Conservation (phyloP, 2,113 vertebrate species). For the Hemiscyllium ocellatum region DNA sequence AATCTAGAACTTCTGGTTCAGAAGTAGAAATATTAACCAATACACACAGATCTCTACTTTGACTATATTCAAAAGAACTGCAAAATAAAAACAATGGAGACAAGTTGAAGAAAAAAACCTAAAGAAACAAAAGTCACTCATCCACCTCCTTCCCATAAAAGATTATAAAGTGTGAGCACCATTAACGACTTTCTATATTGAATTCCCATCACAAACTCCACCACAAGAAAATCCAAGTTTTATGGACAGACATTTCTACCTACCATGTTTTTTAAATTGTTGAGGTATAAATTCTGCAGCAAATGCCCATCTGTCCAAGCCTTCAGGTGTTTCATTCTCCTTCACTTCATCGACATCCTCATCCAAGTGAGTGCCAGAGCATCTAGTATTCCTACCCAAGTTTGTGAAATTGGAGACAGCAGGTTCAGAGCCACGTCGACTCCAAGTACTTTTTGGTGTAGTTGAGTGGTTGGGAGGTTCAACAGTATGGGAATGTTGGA, state of each 20-base stretch:
- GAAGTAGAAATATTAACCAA: too few relatives aligned
- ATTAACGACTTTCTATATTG: not conserved
- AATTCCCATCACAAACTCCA: not conserved
- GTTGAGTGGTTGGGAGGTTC: not conserved
- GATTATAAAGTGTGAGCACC: not conserved
- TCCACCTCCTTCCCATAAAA: not conserved
- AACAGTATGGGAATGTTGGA: too few relatives aligned
- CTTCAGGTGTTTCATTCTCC: conserved; percentile 3
- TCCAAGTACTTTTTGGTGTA: not conserved
- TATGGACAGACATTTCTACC: not conserved
- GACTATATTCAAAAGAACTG: not conserved
- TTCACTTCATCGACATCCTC: conserved; percentile 47
- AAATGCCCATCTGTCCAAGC: accelerated
- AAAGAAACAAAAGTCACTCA: not conserved
- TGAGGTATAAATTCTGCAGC: conserved; percentile 39
- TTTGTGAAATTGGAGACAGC: conserved; percentile 1
- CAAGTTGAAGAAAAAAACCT: not conserved
- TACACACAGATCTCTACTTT: too few relatives aligned
- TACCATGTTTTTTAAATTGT: conserved; percentile 31
- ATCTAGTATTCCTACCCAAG: conserved; percentile 34
- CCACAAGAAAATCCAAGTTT: not conserved
- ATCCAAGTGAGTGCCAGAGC: conserved; percentile 34
- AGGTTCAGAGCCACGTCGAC: conserved; percentile 31
- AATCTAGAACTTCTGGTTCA: too few relatives aligned
- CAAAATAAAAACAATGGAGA: not conserved